Evolutionary conservation across 2,888 invertebrate species (phyloP).

Genomic region (Sabatieria punctata): DNA sequence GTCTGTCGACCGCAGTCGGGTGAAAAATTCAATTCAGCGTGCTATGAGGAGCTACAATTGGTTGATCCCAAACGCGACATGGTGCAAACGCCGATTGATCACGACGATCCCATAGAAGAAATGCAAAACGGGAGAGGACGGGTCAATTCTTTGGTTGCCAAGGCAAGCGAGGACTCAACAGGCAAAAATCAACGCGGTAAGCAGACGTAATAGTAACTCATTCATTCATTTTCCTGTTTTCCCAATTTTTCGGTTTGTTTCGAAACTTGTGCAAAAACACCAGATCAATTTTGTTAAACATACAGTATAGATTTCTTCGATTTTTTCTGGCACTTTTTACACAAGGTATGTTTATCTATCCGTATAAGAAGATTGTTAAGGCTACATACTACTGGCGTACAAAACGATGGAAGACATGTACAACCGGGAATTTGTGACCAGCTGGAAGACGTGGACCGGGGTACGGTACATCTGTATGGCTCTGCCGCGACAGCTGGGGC

Average conservation of each 20-base stretch:
- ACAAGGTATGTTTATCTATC: background rate
- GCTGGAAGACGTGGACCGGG: conserved; percentile 23
- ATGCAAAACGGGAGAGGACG: background rate
- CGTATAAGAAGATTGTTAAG: conserved; percentile 5
- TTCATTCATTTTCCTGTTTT: no score
- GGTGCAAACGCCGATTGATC: conserved; percentile 9
- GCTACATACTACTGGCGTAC: conserved; percentile 18
- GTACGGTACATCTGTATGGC: conserved; percentile 16
- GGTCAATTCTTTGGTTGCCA: background rate
- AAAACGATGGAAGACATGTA: conserved; percentile 22
- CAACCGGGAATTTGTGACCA: conserved; percentile 14
- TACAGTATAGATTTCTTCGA: no score
- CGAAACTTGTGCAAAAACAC: no score
- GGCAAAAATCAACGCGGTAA: background rate
- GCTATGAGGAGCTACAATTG: conserved; percentile 10
- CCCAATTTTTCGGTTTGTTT: no score
- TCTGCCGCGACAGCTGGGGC: conserved; percentile 14
- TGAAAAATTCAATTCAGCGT: background rate
- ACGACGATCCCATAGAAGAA: conserved; percentile 2
- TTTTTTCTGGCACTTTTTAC: no score
- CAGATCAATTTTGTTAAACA: no score
- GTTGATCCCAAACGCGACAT: conserved; percentile 10
- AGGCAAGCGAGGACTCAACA: background rate
- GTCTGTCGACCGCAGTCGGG: no score
- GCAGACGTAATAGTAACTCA: no score